Evolutionary conservation across 2,888 invertebrate species (phyloP).

Genomic region (Rhabditoides inermis): DNA sequence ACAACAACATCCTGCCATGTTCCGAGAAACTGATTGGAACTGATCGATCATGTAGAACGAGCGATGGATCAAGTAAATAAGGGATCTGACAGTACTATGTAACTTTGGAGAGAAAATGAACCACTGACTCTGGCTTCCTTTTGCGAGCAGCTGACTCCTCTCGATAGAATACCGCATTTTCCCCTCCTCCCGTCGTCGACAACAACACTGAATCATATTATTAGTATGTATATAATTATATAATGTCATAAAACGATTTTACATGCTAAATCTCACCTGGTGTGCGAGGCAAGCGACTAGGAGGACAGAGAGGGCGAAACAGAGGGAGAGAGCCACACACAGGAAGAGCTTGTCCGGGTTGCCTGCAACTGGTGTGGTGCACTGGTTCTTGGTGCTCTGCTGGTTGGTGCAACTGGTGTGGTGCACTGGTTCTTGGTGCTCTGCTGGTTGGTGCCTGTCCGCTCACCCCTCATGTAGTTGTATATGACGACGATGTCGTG

Average conservation of each 20-base stretch:
- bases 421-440: no score
- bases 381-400: no score
- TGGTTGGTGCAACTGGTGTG: constrained; percentile 3
- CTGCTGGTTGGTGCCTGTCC: no score
- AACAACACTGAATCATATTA: no score
- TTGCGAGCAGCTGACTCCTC: constrained; percentile 23
- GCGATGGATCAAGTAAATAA: no score
- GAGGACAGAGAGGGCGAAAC: constrained; percentile 36
- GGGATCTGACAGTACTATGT: no score
- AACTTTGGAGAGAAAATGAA: no score
- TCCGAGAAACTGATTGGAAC: no score
- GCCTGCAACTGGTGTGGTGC: constrained; percentile 4
- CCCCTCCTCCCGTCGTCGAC: no score
- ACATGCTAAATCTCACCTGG: constrained; percentile 15
- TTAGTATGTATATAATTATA: no score
- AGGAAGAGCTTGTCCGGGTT: constrained; percentile 40
- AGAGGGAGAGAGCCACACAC: constrained; percentile 33
- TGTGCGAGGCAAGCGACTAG: constrained; percentile 35
- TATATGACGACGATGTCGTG: constrained; percentile 52
- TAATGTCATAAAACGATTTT: background rate
- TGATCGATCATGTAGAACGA: no score
- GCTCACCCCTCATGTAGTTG: constrained; percentile 50
- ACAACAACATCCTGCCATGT: no score
- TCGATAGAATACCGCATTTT: constrained; percentile 21
- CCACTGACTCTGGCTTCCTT: constrained; percentile 12